Conservation (phyloP, 2,113 vertebrate species). For the Oenanthe melanoleuca region DNA sequence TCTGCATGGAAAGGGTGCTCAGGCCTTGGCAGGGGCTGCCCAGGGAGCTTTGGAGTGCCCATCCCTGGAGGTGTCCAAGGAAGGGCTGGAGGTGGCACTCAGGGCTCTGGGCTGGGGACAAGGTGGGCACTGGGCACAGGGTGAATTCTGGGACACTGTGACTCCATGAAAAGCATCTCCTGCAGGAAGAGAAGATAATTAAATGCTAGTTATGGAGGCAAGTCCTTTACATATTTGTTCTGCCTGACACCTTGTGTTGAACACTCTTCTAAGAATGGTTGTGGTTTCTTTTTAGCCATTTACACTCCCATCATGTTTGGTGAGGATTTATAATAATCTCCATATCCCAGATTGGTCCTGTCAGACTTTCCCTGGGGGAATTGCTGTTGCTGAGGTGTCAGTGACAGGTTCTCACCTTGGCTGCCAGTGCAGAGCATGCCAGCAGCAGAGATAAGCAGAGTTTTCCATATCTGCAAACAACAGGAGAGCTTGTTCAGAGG, state of each 20-base stretch:
- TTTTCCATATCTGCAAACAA: not conserved
- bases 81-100: not conserved
- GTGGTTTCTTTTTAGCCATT: not conserved
- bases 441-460: not conserved
- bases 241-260: not conserved
- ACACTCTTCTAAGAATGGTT: accelerated
- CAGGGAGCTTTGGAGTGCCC: not conserved
- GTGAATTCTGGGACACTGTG: too few relatives aligned
- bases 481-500: not conserved
- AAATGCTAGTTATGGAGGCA: not conserved
- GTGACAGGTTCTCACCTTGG: not conserved
- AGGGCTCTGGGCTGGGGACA: not conserved
- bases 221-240: not conserved
- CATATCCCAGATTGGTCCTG: not conserved
- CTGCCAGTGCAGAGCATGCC: not conserved
- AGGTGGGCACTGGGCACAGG: accelerated
- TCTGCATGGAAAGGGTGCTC: not conserved
- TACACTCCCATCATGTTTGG: not conserved
- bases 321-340: not conserved
- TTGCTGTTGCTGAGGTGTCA: not conserved
- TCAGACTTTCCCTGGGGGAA: not conserved
- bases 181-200: not conserved
- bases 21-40: not conserved
- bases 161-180: not conserved
- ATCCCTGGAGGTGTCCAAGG: not conserved